A percentile compares a stretch with the other conserved stretches of the same genome.
phyloP scores from a whole-genome alignment of 2,797 vertebrate species.

The Lagodon rhomboides region DNA sequence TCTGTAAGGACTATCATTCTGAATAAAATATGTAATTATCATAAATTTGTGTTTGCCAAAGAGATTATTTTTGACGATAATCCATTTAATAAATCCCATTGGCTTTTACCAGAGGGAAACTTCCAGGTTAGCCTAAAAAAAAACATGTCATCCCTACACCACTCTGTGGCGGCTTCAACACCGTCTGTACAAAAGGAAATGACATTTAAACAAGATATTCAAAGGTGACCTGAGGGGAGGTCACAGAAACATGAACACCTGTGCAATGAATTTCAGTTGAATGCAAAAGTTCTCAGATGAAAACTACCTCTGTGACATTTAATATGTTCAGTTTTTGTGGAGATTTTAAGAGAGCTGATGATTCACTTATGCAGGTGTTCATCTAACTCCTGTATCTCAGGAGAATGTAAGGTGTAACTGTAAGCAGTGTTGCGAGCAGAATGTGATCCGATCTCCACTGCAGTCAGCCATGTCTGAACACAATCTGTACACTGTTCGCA shows the following conservation, averaged over 20 bases:
- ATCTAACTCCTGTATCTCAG: neutral
- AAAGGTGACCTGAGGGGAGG: neutral
- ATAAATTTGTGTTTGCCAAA: no score
- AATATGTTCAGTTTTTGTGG: neutral
- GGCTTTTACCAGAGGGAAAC: no score
- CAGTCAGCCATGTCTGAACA: constrained; percentile 20
- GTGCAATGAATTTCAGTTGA: neutral
- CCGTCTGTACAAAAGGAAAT: neutral
- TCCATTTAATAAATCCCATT: no score
- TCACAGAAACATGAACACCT: neutral
- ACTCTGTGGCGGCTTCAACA: neutral
- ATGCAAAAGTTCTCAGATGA: no score
- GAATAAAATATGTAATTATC: no score
- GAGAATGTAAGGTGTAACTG: neutral
- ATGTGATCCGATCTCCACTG: constrained; percentile 3
- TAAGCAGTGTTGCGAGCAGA: neutral
- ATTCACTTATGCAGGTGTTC: neutral
- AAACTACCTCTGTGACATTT: neutral
- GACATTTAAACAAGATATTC: neutral
- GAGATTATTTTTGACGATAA: no score
- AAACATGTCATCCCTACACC: no score
- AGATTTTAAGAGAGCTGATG: neutral
- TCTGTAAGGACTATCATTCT: no score
- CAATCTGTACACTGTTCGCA: constrained; percentile 15
- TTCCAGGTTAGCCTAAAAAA: no score